Base-by-base conservation (phyloP, 2,797 vertebrate genomes). In the Cossypha caffra region DNA sequence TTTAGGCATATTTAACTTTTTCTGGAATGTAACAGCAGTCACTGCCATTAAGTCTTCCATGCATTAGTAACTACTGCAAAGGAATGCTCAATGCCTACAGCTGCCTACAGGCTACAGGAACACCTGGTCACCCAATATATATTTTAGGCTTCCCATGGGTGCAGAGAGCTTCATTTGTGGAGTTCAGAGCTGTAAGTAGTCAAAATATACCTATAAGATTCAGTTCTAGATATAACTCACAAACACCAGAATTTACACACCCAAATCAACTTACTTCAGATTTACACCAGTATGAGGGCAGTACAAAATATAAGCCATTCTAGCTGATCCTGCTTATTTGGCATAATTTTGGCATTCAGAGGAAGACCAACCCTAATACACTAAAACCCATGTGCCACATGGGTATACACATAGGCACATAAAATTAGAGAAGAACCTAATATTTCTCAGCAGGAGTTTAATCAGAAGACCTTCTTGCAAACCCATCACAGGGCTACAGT, bases 1-100 rank as follows among this genome's bases (percentile, higher is more conserved):
- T 86, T 92, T 85, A 61, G 20, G 52, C 78, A 91, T 80, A 88
- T 19, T 95, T 95, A 79, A 71, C 77, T 95, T 96, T 88, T 93
- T 73, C 82, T 82, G 90, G 95, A 96, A 96, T 86, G 81, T 82
- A 91, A 40, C 66, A 90, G 63, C 10, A 19, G 47, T 89, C 83
- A 63, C 78, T 90, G 78, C 80, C 88, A 77, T 51, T 64, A 85
- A 84, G 93, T 90, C 89, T 87, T 95, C 69, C 37, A 37, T 76
- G 33, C 76, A 81, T 82, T 85, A 89, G 75, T 84, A 91, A 93
- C 91, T 88, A 68, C 78, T 88, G 85, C 79, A 86, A 51, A 95
- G 74, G 6, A 40, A 71, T 11, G 5, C 37, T 85, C 59, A 62
- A 38, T 67, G 48, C 25, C 89, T 78, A 69, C 79, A 93, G 62